A percentile compares a stretch with the other conserved stretches of the same genome.
These are phyloP conservation scores for Pagrus major DNA, from an alignment of 2,113 vertebrate species.

Conservation along the genomic window DNA sequence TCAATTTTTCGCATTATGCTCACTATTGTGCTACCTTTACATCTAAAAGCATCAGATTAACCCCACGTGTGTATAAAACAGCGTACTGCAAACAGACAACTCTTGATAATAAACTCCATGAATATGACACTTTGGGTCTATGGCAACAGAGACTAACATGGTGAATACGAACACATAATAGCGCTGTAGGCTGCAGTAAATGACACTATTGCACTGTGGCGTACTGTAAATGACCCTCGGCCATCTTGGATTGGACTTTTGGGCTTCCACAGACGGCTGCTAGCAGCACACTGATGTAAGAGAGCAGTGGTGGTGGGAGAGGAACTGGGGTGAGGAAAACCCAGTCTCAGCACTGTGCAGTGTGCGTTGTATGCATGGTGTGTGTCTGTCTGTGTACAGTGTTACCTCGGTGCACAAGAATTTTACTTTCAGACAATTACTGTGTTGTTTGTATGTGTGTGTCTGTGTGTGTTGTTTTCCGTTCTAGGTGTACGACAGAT, in stretches of 20 bases:
- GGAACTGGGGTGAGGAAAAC: constrained; percentile 14
- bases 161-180: constrained; percentile 41
- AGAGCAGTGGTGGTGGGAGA: constrained; percentile 23
- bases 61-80: neutral
- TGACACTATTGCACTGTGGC: constrained; percentile 46
- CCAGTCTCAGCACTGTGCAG: constrained; percentile 36
- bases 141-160: constrained; percentile 59
- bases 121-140: constrained; percentile 26
- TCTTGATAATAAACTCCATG: constrained; percentile 7
- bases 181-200: constrained; percentile 13
- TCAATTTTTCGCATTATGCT: neutral
- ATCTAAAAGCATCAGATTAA: neutral
- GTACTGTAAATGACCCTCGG: constrained; percentile 13
- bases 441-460: constrained; percentile 33
- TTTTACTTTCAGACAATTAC: constrained; percentile 84
- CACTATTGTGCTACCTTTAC: neutral
- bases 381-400: constrained; percentile 41
- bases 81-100: constrained; percentile 17
- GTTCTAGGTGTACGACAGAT: constrained; percentile 96
- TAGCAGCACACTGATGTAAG: constrained; percentile 20
- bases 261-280: constrained; percentile 71
- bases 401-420: constrained; percentile 19
- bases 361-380: constrained; percentile 28
- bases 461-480: constrained; percentile 38
- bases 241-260: constrained; percentile 37